A percentile compares a stretch with the other conserved stretches of the same genome.
These are phyloP conservation scores for Larimichthys crocea DNA, from an alignment of 2,113 vertebrate species.

Conservation along the genomic window DNA sequence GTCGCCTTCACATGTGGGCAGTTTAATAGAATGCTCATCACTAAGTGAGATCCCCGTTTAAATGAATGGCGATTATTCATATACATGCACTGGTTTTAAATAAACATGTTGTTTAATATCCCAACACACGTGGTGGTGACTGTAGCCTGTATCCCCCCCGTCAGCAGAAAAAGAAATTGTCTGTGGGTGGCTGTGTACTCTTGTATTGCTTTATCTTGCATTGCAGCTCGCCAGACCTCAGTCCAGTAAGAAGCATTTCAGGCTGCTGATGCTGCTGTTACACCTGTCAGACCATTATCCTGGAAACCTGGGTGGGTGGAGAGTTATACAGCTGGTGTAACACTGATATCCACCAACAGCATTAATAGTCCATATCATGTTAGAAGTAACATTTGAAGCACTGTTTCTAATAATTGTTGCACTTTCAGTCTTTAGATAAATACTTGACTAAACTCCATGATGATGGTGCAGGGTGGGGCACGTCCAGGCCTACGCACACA, in stretches of 20 bases:
- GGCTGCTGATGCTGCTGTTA: slow-evolving; percentile 38
- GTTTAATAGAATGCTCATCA: background rate
- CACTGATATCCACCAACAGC: slow-evolving; percentile 21
- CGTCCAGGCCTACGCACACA: too few species aligned
- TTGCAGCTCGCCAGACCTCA: background rate
- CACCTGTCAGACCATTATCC: slow-evolving; percentile 47
- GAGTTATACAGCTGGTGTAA: slow-evolving; percentile 2
- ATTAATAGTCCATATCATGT: background rate
- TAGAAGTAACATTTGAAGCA: background rate
- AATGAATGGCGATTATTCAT: background rate
- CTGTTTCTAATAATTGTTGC: background rate
- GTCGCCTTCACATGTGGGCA: background rate
- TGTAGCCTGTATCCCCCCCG: background rate
- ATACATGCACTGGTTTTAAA: background rate
- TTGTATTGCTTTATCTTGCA: slow-evolving; percentile 32
- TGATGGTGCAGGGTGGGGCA: too few species aligned
- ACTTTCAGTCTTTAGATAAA: background rate
- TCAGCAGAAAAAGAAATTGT: slow-evolving; percentile 52
- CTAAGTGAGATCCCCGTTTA: background rate
- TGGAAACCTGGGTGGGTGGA: slow-evolving; percentile 16
- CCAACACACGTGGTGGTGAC: slow-evolving; percentile 8
- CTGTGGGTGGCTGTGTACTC: slow-evolving; percentile 9
- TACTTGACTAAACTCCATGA: too few species aligned
- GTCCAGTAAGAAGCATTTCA: slow-evolving; percentile 16
- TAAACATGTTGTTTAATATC: background rate